Evolutionary conservation across 2,888 invertebrate genomes (phyloP), one percentile per base, ranked within the genome.

Genomic region (Habroteleia sp.): DNA sequence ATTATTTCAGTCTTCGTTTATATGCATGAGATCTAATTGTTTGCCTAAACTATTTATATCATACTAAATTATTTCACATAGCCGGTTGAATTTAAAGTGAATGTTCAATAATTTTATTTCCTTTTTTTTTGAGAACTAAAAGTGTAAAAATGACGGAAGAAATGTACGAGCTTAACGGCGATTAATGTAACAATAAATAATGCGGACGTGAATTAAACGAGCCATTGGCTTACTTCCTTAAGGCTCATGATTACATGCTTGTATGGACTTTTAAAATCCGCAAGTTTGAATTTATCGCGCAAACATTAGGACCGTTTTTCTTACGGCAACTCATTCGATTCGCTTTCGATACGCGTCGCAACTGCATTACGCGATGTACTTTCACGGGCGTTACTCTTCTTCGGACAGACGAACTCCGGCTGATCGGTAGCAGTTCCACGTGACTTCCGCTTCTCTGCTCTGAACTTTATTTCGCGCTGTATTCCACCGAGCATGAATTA

Each of bases 341-440:
- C 66, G 66, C 76, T 72, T 76, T 72, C 66, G 60, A 62, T 65
- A 60, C 68, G 63, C 69, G 66, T 60, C 65, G 71, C 62, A 65
- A 71, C 71, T 60, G 66, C 71, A 68, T 72, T 76, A 72, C 72
- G 75, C 65, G 73, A 29, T 44, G 52, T 13, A 74, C 74, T 74
- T 74, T 74, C 74, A 68, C 74, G 62, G 66, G 62, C 54, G 56
- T 63, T 72, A 58, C 42, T 65, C 72, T 54, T 58, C 62, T 62
- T 54, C 71, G 65, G 58, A 58, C 58, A 37, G 58, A 54, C 52
- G 33, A 42, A 41, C 58, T 20, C 29, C 58, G 35, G 27, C 35
- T 7, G 65, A 65, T 58, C 63, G 65, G 35, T 6, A 31, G 44
- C 42, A 17, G 54, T 58, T 65, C 58, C 58, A 65, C 72, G 72